Percentiles rank a stretch among this genome's conserved stretches.
Conservation (phyloP, 2,888 invertebrate genomes). For the Drosophila aldrichi region DNA sequence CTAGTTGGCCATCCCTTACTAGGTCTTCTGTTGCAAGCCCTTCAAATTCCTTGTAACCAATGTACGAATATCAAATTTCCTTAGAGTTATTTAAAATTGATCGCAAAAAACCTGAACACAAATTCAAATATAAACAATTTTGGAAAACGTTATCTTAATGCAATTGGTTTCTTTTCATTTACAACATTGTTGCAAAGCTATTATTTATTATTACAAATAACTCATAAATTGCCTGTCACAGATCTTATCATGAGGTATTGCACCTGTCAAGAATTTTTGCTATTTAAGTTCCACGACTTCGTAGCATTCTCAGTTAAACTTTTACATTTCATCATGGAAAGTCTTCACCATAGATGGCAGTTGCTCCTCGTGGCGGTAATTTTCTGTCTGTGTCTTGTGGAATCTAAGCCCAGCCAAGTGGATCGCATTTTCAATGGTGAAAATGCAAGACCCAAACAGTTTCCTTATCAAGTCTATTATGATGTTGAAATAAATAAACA, state of each 20-base stretch:
- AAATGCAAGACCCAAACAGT: neutral
- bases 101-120: too few species aligned
- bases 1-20: too few species aligned
- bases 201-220: too few species aligned
- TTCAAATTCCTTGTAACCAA: too few species aligned
- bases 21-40: too few species aligned
- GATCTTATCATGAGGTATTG: neutral
- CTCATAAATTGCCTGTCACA: neutral
- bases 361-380: neutral
- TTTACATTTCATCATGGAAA: neutral
- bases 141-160: too few species aligned
- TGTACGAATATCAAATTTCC: too few species aligned
- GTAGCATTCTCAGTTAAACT: neutral
- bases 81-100: too few species aligned
- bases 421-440: neutral
- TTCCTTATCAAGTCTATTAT: neutral
- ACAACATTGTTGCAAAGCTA: too few species aligned
- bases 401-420: neutral
- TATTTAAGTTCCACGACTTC: neutral
- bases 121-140: too few species aligned
- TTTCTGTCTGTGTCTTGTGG: neutral
- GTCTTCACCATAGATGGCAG: neutral
- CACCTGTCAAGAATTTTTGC: constrained; percentile 2
- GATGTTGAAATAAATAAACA: neutral
- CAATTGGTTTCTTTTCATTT: too few species aligned